A percentile compares a stretch with the other conserved stretches of the same genome.
phyloP scores from a whole-genome alignment of 2,797 vertebrate genomes.

The Bucorvus abyssinicus region DNA sequence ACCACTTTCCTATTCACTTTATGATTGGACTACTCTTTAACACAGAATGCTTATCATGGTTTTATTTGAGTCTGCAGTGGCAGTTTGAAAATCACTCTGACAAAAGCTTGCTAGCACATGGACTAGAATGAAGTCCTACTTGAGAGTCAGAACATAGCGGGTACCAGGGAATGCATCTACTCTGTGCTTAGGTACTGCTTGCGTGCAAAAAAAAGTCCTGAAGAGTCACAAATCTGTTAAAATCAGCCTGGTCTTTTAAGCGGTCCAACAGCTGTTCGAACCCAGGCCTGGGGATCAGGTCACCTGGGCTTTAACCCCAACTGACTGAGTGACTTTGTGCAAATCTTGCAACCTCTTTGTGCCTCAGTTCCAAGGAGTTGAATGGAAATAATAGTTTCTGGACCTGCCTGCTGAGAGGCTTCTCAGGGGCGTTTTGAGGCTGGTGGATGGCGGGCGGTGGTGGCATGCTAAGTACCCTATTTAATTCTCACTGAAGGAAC shows the following conservation, averaged over 20 bases:
- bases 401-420: neutral
- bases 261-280: neutral
- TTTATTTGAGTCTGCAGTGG: neutral
- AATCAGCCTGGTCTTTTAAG: neutral
- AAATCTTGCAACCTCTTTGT: neutral
- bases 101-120: neutral
- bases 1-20: neutral
- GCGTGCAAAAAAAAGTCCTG: neutral
- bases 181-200: neutral
- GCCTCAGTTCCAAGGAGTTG: neutral
- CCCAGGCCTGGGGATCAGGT: neutral
- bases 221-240: neutral
- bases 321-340: neutral
- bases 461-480: rapidly evolving
- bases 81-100: neutral
- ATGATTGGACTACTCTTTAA: neutral
- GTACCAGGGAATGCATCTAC: neutral
- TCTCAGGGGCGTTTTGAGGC: neutral
- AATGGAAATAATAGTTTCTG: neutral
- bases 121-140: neutral
- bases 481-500: neutral
- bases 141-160: neutral
- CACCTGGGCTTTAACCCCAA: neutral
- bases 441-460: neutral
- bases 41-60: neutral